Evolutionary conservation across 2,797 vertebrate genomes (phyloP), one percentile per base, ranked within the genome.

Genomic region (Numenius phaeopus): DNA sequence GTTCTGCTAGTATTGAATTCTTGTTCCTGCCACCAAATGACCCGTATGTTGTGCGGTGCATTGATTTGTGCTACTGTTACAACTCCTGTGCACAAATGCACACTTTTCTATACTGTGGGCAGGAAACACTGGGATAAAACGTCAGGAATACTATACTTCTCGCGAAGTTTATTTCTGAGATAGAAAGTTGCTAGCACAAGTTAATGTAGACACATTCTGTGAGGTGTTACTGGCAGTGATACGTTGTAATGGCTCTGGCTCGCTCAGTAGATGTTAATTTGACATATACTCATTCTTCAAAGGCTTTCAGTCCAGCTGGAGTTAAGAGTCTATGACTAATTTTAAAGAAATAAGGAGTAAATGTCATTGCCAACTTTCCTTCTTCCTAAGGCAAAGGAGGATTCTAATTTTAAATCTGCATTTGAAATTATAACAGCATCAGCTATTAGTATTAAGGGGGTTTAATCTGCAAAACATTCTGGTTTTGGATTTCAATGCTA

Each of bases 291-390:
- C 24, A 55, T 94, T 90, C 75, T 89, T 95, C 70, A 86, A 90
- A 90, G 79, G 40, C 79, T 93, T 90, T 76, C 85, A 70, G 89
- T 94, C 91, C 80, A 95, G 87, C 95, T 96, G 96, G 87, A 95
- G 61, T 93, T 93, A 72, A 19, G 34, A 91, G 61, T 34, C 61
- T 94, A n/a, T 86, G 87, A 88, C 58, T 95, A 91, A 95, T 95
- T 93, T 94, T 83, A 55, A 95, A 97, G 61, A 89, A 95, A 80
- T 83, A 91, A 67, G 16, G 77, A 89, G 70, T 73, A 90, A 83
- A 89, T 89, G 73, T 94, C 96, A 70, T 39, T 95, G 83, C 94
- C 93, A 95, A 54, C 61, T 95, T 95, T 91, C 69, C 42, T 93
- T 82, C 40, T 65, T 95, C 54, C 22, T 76, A 47, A 42, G 90